Evolutionary conservation across 2,888 invertebrate genomes (phyloP), one percentile per base, ranked within the genome.

Genomic region (Tipula lateralis): DNA sequence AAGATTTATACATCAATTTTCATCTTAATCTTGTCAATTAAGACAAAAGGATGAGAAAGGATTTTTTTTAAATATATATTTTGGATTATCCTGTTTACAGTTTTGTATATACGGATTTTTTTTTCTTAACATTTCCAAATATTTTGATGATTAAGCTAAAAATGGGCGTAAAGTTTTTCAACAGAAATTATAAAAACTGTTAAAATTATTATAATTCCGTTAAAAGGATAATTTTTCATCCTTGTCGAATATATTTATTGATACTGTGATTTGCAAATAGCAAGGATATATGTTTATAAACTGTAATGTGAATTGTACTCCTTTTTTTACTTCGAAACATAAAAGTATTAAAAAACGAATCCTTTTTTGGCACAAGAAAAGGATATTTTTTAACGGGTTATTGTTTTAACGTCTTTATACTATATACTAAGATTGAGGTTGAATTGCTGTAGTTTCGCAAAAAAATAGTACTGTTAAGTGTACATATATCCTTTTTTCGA

Each of bases 331-430:
- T 3, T 12, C 12, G 32, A 13, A 39, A 39, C 13, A 39, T 34
- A 36, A 36, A 36, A 36, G 16, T 44, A n/a, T 19, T 50, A 50
- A 50, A 50, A 50, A 50, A 50, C 16, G 6, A 1, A 19, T 19
- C 19, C 50, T 24, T 24, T 19, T 50, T 50, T 50, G 7, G 50
- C 12, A 24, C 24, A 24, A 50, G 7, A 50, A 50, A 50, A 50
- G 50, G 50, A 50, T 19, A 13, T 66, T 66, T 66, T 66, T 66
- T 66, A 66, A 66, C 66, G 66, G 66, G 66, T 66, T 66, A 66
- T 66, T 66, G 19, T 24, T 2, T 66, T 24, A 1, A 66, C 2
- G 24, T 39, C 4, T 32, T 32, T 32, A 32, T 32, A 32, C 32
- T 32, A 5, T 32, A 5, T 32, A 32, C 32, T 32, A 7, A 32